Conservation (phyloP, 2,797 vertebrate species). For the Paratrypauchen microcephalus region DNA sequence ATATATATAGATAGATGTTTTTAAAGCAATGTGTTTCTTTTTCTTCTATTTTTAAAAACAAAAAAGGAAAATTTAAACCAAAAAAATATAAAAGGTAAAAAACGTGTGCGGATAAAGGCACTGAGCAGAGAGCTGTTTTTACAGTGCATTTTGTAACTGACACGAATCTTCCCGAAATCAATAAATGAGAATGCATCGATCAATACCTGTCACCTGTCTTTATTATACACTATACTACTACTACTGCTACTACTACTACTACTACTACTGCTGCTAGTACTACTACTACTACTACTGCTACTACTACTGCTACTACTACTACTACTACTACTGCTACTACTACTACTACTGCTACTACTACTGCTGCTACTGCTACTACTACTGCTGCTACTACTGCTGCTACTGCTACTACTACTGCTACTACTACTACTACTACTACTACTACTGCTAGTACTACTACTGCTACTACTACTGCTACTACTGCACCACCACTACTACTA, state of each 20-base stretch:
- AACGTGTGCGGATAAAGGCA: slow-evolving; percentile 73
- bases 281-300: too few species aligned
- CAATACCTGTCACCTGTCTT: slow-evolving; percentile 31
- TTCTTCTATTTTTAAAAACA: slow-evolving; percentile 85
- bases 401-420: too few species aligned
- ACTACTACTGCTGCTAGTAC: too few species aligned
- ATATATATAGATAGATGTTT: slow-evolving; percentile 83
- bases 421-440: too few species aligned
- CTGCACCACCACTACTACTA: too few species aligned
- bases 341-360: too few species aligned
- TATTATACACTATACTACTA: slow-evolving; percentile 12
- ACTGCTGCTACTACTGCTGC: too few species aligned
- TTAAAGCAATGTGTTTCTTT: slow-evolving; percentile 83
- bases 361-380: too few species aligned
- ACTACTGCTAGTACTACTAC: too few species aligned
- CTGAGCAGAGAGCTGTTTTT: slow-evolving; percentile 80
- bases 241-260: not conserved
- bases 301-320: too few species aligned
- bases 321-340: too few species aligned
- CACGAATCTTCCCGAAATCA: slow-evolving; percentile 81
- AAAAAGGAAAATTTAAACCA: slow-evolving; percentile 67
- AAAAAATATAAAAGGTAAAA: slow-evolving; percentile 64
- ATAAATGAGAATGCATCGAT: slow-evolving; percentile 84
- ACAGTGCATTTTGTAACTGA: slow-evolving; percentile 86
- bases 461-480: too few species aligned